Percentiles rank a stretch among this genome's conserved stretches.
Conservation (phyloP, 2,888 invertebrate species). For the Chesias legatella region DNA sequence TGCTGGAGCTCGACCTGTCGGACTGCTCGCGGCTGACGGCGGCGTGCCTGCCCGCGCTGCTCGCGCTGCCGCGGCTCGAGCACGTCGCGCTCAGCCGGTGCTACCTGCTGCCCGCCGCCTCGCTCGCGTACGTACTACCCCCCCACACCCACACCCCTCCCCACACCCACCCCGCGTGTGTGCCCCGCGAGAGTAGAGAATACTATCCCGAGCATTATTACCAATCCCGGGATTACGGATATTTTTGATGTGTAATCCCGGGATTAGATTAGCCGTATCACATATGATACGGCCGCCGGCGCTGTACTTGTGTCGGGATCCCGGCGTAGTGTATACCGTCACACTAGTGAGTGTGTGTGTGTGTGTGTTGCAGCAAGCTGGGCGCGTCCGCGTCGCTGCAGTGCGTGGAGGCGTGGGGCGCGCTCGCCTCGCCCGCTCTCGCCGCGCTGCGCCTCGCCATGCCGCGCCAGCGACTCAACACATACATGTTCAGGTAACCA, state of each 20-base stretch:
- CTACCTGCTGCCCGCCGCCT: conserved; percentile 87
- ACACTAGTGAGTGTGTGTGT: neutral
- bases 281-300: too few relatives aligned
- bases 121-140: conserved; percentile 82
- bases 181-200: neutral
- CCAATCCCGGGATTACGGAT: too few relatives aligned
- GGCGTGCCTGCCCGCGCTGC: conserved; percentile 79
- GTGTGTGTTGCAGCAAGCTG: conserved; percentile 66
- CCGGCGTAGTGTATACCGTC: too few relatives aligned
- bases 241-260: too few relatives aligned
- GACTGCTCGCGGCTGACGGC: conserved; percentile 89
- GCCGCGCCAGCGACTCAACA: conserved; percentile 65
- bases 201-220: too few relatives aligned
- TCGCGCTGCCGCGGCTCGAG: conserved; percentile 78
- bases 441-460: conserved; percentile 55
- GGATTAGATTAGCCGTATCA: too few relatives aligned
- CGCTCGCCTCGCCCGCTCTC: conserved; percentile 81
- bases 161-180: neutral
- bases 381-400: conserved; percentile 82
- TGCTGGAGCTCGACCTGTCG: conserved; percentile 92
- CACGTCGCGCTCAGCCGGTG: conserved; percentile 89
- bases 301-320: too few relatives aligned
- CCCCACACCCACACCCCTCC: neutral
- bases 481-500: conserved; percentile 70
- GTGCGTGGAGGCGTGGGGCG: conserved; percentile 91